Conservation (phyloP, 2,113 vertebrate genomes). For the Oceanodroma tethys region DNA sequence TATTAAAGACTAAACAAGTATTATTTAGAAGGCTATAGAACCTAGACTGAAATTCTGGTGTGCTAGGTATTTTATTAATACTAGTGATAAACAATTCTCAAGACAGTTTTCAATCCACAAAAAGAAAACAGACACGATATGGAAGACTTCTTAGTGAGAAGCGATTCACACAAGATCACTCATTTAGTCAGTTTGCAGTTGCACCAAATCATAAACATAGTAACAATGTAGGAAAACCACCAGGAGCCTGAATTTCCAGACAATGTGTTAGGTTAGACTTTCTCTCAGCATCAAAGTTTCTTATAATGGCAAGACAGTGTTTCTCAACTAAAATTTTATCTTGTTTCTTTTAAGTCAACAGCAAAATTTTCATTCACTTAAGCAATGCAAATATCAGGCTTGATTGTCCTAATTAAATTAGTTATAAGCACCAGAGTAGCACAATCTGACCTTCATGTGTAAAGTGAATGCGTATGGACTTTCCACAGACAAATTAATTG, state of each 20-base stretch:
- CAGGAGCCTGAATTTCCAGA: neutral
- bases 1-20: neutral
- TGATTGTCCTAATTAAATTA: slow-evolving; percentile 8
- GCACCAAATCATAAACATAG: neutral
- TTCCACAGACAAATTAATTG: slow-evolving; percentile 1
- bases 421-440: neutral
- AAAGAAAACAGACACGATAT: neutral
- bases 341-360: neutral
- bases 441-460: neutral
- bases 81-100: neutral
- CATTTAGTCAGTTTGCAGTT: neutral
- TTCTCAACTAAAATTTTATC: neutral
- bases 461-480: neutral
- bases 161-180: neutral
- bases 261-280: neutral
- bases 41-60: neutral
- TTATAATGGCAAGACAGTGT: neutral
- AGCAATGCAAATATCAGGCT: neutral
- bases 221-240: neutral
- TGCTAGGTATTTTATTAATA: neutral
- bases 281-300: neutral
- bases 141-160: neutral
- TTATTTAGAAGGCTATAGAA: neutral
- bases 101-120: neutral
- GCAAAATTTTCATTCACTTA: neutral